These are phyloP conservation scores for Stylophora pistillata DNA, from an alignment of 64 coral and sea anemone species.

Conservation along the genomic window DNA sequence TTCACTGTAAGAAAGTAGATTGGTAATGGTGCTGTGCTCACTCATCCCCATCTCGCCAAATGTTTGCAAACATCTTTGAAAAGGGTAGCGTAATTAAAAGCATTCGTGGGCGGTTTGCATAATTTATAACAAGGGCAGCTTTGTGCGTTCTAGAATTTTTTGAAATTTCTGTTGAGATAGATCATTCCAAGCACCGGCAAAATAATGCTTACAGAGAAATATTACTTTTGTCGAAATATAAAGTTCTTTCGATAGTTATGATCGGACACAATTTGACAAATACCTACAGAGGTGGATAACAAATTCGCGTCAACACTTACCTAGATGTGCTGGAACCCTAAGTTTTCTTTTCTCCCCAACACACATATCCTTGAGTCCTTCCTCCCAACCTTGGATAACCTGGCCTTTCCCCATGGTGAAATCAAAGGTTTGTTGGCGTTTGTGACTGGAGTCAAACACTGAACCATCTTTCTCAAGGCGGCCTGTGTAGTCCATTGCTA, in stretches of 20 bases:
- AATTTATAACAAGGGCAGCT: background rate
- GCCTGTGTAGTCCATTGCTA: conserved; percentile 88
- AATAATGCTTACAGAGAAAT: too few relatives aligned
- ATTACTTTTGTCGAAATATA: too few relatives aligned
- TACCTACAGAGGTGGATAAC: background rate
- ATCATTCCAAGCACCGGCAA: too few relatives aligned
- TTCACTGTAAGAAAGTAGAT: too few relatives aligned
- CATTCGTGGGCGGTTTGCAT: background rate
- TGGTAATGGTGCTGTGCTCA: too few relatives aligned
- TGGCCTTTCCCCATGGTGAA: conserved; percentile 88
- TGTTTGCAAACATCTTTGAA: too few relatives aligned
- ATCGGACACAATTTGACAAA: background rate
- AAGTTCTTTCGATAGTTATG: too few relatives aligned
- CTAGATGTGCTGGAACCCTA: conserved; percentile 78
- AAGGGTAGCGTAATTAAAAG: too few relatives aligned
- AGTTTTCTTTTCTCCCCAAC: conserved; percentile 85
- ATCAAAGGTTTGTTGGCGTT: conserved; percentile 80
- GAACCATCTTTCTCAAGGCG: conserved; percentile 76
- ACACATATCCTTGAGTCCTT: conserved; percentile 91
- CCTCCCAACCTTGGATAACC: conserved; percentile 94
- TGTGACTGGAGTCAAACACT: conserved; percentile 83
- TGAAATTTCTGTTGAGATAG: too few relatives aligned
- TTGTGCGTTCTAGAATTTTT: background rate
- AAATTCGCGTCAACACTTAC: conserved; percentile 34
- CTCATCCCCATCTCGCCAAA: too few relatives aligned